Evolutionary conservation across 2,888 invertebrate species (phyloP), one percentile per base, ranked within the genome.

Genomic region (Athalia circularis): DNA sequence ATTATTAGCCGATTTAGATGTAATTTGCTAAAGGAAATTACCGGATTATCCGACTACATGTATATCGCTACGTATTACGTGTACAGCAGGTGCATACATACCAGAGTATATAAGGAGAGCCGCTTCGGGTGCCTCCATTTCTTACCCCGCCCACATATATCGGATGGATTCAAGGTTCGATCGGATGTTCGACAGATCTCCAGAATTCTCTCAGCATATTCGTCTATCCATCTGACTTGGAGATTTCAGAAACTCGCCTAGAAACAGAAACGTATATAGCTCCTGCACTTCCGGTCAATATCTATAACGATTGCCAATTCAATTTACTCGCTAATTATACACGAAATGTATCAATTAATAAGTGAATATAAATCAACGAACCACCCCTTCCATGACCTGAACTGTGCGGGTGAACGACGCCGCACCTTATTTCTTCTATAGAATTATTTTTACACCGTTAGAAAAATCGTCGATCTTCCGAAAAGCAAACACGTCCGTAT

Each of bases 21-120:
- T 87, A 87, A 89, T 89, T 89, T 88, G 83, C 80, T 80, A 85
- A 84, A 89, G 90, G 89, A 90, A 90, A 90, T 89, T 85, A 86
- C 85, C 83, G 83, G 84, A 85, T 84, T 82, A 85, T 80, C 80
- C 83, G 54, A 29, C 50, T 59, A 47, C 13, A 59, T 43, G 43
- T 47, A 11, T 65, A 65, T 48, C 43, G 1, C 6, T 47, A 3
- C 15, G 11, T 3, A 6, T 68, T 29, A 11, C 15, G 67, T 43
- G 52, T 68, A 29, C 68, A 29, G 43, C n/a, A n/a, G 48, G 7
- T 48, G 4, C 48, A 48, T 48, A 47, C 47, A n/a, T 65, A 15
- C 5, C 47, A 13, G 47, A 6, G 8, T n/a, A 5, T 64, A 11
- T n/a, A 43, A 43, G 45, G 54, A 54, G 54, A 54, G n/a, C 8